Evolutionary conservation across 2,113 vertebrate genomes (phyloP).

Genomic region (Daboia siamensis): DNA sequence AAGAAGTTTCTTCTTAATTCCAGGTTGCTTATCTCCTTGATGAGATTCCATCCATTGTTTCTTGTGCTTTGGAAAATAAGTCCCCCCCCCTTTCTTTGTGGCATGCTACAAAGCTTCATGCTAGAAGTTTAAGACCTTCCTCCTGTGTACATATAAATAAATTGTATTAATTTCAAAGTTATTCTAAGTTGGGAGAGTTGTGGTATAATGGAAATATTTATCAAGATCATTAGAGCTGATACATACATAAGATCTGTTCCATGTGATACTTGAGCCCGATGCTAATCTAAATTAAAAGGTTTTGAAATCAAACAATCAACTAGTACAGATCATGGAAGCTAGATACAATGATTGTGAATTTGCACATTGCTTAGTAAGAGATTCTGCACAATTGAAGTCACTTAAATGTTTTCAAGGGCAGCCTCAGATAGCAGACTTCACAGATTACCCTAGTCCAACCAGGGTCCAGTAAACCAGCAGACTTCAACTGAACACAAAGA

Average conservation of each 20-base stretch:
- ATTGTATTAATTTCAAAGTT: not conserved
- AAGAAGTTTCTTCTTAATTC: not conserved
- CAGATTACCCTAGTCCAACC: not conserved
- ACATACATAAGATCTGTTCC: not conserved
- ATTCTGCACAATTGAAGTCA: not conserved
- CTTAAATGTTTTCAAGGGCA: not conserved
- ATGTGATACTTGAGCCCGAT: not conserved
- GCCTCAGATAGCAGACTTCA: not conserved
- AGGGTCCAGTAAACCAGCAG: not conserved
- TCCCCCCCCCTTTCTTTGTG: not conserved
- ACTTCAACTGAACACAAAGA: not conserved
- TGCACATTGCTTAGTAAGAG: not conserved
- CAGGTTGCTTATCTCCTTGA: not conserved
- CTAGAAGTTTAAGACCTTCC: not conserved
- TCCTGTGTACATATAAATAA: not conserved
- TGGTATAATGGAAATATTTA: not conserved
- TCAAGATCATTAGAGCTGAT: not conserved
- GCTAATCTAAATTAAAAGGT: not conserved
- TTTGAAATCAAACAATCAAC: not conserved
- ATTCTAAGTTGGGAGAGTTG: not conserved
- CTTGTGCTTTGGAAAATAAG: not conserved
- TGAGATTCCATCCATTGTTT: not conserved
- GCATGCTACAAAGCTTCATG: not conserved
- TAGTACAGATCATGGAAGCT: not conserved
- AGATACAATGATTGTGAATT: not conserved